Conservation (phyloP, 2,113 vertebrate species). For the Cervus canadensis region DNA sequence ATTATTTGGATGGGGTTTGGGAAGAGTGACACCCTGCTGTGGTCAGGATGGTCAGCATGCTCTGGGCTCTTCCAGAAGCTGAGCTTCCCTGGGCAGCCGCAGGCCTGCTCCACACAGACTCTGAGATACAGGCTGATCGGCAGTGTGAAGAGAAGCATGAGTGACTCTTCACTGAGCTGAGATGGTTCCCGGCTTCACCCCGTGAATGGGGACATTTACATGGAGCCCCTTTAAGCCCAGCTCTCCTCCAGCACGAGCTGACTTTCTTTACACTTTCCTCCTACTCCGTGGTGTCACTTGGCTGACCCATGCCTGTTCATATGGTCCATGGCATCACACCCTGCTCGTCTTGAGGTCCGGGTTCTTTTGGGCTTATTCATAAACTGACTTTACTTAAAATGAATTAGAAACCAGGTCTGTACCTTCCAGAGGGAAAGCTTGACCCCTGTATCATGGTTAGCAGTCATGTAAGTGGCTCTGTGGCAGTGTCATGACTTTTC, state of each 20-base stretch:
- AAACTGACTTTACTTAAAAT: neutral
- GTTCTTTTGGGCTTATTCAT: neutral
- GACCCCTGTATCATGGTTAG: neutral
- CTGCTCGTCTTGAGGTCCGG: neutral
- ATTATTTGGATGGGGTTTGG: neutral
- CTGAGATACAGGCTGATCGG: fast-evolving
- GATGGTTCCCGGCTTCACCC: fast-evolving
- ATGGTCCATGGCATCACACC: neutral
- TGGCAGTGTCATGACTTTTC: fast-evolving
- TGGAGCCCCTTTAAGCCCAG: fast-evolving
- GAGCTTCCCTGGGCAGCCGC: neutral
- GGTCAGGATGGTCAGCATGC: fast-evolving
- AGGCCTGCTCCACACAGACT: fast-evolving
- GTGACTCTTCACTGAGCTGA: neutral
- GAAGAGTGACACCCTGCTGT: fast-evolving
- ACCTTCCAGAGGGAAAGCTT: neutral
- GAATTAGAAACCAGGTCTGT: neutral
- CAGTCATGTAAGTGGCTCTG: neutral
- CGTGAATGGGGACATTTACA: fast-evolving
- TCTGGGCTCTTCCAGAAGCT: neutral
- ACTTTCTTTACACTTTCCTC: neutral
- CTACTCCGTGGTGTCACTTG: neutral
- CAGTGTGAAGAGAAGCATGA: fast-evolving
- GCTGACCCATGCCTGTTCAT: neutral
- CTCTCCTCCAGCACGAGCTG: neutral